Conservation (phyloP, 2,113 vertebrate species). For the Peromyscus leucopus region DNA sequence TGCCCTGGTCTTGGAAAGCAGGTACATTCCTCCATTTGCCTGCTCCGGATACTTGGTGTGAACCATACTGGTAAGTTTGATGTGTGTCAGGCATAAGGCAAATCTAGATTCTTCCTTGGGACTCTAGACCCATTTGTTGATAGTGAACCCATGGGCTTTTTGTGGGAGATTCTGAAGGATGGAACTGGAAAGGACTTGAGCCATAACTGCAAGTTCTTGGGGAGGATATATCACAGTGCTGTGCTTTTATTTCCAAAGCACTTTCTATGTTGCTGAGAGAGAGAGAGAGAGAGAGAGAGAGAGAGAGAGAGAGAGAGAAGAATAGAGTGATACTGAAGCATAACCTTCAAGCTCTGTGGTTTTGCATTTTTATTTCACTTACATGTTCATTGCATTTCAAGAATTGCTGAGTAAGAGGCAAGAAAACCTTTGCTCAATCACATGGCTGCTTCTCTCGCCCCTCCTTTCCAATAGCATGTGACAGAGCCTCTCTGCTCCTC, state of each 20-base stretch:
- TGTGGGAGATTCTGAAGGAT: neutral
- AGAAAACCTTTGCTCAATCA: constrained; percentile 1
- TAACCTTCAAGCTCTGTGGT: constrained; percentile 2
- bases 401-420: constrained; percentile 70
- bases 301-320: neutral
- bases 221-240: neutral
- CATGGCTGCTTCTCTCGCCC: neutral
- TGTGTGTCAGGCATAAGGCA: neutral
- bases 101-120: neutral
- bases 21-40: neutral
- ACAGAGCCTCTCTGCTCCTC: neutral
- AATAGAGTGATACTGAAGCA: neutral
- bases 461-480: fast-evolving
- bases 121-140: neutral
- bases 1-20: neutral
- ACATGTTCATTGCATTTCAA: fast-evolving
- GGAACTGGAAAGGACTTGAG: neutral
- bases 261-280: neutral
- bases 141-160: neutral
- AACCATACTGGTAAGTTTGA: neutral
- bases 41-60: neutral
- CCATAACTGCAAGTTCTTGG: neutral
- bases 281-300: neutral
- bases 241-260: neutral
- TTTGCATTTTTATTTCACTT: neutral